These are phyloP conservation scores for Gobiocypris rarus DNA, from an alignment of 2,113 vertebrate genomes.

Conservation along the genomic window DNA sequence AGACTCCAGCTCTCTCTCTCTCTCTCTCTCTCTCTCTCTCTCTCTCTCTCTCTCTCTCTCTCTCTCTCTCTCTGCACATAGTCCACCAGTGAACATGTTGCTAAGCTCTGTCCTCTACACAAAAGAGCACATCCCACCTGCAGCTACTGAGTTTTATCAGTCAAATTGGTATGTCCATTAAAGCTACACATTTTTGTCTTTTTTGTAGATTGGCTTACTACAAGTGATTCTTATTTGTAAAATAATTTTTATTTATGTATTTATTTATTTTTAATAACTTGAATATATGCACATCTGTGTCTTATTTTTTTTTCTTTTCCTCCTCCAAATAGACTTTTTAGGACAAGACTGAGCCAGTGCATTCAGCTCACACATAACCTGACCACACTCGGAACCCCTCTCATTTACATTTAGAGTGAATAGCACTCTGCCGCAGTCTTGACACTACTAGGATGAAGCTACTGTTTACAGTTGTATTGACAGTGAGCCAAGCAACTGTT, in stretches of 20 bases:
- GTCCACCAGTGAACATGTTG: constrained; percentile 45
- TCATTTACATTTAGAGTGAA: constrained; percentile 85
- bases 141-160: constrained; percentile 41
- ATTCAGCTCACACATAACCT: constrained; percentile 67
- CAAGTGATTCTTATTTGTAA: too few relatives aligned
- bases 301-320: constrained; percentile 9
- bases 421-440: constrained; percentile 66
- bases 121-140: constrained; percentile 43
- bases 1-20: constrained; percentile 52
- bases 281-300: background rate
- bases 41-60: constrained; percentile 41
- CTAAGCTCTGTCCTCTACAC: constrained; percentile 39
- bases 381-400: constrained; percentile 71
- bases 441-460: constrained; percentile 67
- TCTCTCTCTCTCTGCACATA: constrained; percentile 63
- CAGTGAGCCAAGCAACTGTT: constrained; percentile 65
- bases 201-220: too few relatives aligned
- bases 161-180: constrained; percentile 16
- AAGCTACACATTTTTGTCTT: background rate
- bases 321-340: constrained; percentile 60
- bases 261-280: background rate
- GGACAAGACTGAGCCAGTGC: constrained; percentile 60
- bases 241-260: background rate
- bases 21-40: constrained; percentile 50
- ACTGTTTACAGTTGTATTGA: constrained; percentile 65